phyloP scores from a whole-genome alignment of 2,888 invertebrate genomes.

The Myopa tessellatipennis region DNA sequence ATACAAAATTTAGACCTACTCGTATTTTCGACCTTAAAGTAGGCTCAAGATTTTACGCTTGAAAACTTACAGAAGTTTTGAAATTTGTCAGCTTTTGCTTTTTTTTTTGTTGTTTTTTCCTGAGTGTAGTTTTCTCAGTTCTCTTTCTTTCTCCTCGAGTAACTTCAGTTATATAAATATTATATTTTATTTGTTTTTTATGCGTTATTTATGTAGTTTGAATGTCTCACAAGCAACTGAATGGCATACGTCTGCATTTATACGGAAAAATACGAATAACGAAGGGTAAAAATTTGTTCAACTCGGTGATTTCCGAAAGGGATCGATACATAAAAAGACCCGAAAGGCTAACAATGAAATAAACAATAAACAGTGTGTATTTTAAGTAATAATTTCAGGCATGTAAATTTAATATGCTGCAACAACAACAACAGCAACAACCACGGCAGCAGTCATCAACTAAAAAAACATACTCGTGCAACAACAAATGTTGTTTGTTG shows the following conservation, averaged over 20 bases:
- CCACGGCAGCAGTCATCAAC: neutral
- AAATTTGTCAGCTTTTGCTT: neutral
- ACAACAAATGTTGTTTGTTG: neutral
- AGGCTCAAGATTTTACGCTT: too few relatives aligned
- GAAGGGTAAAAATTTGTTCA: conserved; percentile 1
- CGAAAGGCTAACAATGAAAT: neutral
- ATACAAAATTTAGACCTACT: too few relatives aligned
- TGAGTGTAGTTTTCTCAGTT: too few relatives aligned
- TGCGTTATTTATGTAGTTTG: conserved; percentile 1
- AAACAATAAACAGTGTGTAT: neutral
- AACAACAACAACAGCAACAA: neutral
- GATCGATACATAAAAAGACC: neutral
- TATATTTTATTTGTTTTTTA: neutral
- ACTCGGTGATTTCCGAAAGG: neutral
- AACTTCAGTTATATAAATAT: neutral
- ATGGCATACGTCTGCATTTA: neutral
- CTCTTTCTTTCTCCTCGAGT: neutral
- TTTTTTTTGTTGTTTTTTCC: neutral
- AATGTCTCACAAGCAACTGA: neutral
- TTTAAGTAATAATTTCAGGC: conserved; percentile 22
- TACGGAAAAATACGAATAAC: neutral
- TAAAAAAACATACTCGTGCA: neutral
- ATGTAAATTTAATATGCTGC: conserved; percentile 1
- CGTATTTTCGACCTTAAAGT: too few relatives aligned
- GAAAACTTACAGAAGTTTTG: neutral